Conservation (phyloP, 1,140 invertebrate species). For the Heterodera schachtii region DNA sequence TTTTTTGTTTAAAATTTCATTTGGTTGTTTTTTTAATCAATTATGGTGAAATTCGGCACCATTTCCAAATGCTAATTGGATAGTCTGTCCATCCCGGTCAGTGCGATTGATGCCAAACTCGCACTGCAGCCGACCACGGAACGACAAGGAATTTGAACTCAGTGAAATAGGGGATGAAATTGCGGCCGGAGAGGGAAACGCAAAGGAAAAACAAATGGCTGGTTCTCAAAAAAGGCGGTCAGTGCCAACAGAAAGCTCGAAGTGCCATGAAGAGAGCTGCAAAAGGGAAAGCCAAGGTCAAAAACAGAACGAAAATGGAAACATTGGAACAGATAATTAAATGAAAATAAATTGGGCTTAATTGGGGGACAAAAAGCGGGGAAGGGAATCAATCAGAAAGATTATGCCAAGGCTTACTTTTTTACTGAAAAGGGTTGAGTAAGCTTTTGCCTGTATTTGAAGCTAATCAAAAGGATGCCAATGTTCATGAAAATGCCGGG, state of each 20-base stretch:
- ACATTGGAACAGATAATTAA: neutral
- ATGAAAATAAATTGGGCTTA: too few relatives aligned
- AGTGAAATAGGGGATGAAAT: slow-evolving; percentile 19
- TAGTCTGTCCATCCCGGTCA: slow-evolving; percentile 19
- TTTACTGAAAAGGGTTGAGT: neutral
- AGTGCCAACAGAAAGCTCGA: too few relatives aligned
- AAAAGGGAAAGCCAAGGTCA: neutral
- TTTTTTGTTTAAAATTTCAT: too few relatives aligned
- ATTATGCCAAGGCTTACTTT: neutral
- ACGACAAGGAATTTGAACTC: slow-evolving; percentile 11
- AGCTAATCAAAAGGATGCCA: slow-evolving; percentile 13
- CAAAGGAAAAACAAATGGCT: too few relatives aligned
- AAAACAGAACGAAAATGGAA: neutral
- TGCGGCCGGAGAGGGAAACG: slow-evolving; percentile 12
- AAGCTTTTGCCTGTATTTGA: slow-evolving; percentile 12
- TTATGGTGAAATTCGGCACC: neutral
- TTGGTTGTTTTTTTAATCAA: too few relatives aligned
- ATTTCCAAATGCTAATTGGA: slow-evolving; percentile 15
- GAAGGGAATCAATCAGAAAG: too few relatives aligned
- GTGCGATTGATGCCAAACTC: too few relatives aligned
- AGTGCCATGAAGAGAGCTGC: too few relatives aligned
- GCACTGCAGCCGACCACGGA: slow-evolving; percentile 20
- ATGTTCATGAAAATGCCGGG: neutral
- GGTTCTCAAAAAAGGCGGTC: slow-evolving; percentile 20
- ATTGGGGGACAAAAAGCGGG: too few relatives aligned